These are phyloP conservation scores for Ciconia maguari DNA, from an alignment of 2,113 vertebrate species.

Conservation along the genomic window DNA sequence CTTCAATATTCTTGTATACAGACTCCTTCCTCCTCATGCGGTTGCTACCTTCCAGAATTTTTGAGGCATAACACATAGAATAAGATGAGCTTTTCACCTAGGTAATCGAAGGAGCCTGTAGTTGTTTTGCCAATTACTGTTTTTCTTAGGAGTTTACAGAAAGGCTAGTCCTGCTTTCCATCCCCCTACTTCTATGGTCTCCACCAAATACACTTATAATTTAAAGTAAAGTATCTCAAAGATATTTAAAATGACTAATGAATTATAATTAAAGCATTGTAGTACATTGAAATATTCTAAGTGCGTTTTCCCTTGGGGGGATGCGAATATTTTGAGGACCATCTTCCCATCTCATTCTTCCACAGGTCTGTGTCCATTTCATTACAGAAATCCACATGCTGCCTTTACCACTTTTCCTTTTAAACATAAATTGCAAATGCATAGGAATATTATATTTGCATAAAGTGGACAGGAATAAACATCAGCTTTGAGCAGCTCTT, in stretches of 20 bases:
- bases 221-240: background rate
- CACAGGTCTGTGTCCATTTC: background rate
- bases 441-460: background rate
- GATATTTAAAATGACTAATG: background rate
- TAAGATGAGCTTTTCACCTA: background rate
- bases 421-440: background rate
- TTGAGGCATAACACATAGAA: background rate
- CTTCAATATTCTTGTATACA: background rate
- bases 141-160: background rate
- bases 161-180: background rate
- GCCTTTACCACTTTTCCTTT: background rate
- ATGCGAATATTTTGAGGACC: background rate
- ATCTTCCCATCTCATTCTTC: background rate
- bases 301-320: background rate
- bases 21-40: background rate
- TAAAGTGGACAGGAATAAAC: background rate
- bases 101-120: background rate
- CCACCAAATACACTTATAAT: background rate
- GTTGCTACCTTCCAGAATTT: background rate
- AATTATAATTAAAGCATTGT: background rate
- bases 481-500: background rate
- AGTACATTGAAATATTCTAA: background rate
- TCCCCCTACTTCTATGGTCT: background rate
- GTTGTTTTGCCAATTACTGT: background rate
- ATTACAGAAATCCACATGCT: background rate